These are phyloP conservation scores for Pseudochromis fuscus DNA, from an alignment of 2,797 vertebrate species.

Conservation along the genomic window DNA sequence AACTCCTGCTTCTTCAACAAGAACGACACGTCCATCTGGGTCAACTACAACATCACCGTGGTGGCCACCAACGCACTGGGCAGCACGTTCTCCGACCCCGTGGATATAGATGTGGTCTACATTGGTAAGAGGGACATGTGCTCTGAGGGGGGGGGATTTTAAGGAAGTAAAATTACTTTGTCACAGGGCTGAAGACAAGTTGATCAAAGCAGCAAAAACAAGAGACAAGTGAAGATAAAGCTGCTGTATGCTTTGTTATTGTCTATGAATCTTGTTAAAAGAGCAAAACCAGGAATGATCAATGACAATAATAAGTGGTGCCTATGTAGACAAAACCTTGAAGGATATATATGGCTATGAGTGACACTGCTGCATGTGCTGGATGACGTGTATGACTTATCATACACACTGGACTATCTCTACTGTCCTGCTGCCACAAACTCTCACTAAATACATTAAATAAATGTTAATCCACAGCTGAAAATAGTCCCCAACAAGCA, in stretches of 20 bases:
- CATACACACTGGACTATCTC: neutral
- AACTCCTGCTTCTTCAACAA: conserved; percentile 96
- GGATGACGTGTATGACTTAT: neutral
- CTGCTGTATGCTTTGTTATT: neutral
- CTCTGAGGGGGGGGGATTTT: neutral
- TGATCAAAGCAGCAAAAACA: neutral
- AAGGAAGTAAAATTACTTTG: neutral
- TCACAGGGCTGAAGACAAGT: neutral
- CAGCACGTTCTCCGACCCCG: conserved; percentile 86
- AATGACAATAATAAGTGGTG: too few species aligned
- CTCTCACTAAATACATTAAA: conserved; percentile 5
- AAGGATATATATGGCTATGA: too few species aligned
- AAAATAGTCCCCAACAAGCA: conserved; percentile 10
- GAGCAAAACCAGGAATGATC: neutral
- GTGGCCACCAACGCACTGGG: conserved; percentile 90
- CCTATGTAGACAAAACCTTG: too few species aligned
- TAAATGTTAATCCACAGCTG: neutral
- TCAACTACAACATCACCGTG: conserved; percentile 91
- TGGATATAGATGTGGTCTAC: conserved; percentile 88
- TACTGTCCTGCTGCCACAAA: neutral
- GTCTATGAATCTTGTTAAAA: neutral
- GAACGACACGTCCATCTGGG: conserved; percentile 89
- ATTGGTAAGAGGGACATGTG: conserved; percentile 85
- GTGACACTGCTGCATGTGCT: neutral
- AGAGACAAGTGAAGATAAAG: neutral